Percentiles rank a stretch among this genome's conserved stretches.
Conservation (phyloP, 2,113 vertebrate species). For the Protobothrops flavoviridis region DNA sequence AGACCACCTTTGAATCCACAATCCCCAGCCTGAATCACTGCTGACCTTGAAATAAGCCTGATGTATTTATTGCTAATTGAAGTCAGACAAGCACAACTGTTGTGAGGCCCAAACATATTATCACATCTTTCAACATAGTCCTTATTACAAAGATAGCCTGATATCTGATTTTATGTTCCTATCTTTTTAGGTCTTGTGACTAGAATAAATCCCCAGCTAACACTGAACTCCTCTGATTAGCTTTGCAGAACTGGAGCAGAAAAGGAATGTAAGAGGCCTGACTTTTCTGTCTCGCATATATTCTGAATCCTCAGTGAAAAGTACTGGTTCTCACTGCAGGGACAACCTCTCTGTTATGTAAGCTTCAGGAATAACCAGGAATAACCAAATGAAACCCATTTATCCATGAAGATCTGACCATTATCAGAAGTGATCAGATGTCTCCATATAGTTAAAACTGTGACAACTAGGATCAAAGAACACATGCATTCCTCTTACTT, state of each 20-base stretch:
- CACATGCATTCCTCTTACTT: background rate
- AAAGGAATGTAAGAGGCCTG: background rate
- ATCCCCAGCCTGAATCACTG: background rate
- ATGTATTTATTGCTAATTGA: background rate
- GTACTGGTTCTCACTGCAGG: background rate
- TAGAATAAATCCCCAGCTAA: background rate
- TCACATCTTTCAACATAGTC: background rate
- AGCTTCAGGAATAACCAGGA: too few relatives aligned
- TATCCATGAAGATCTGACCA: background rate
- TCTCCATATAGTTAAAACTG: background rate
- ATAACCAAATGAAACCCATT: background rate
- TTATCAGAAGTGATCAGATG: background rate
- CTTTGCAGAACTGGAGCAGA: background rate
- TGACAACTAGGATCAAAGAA: background rate
- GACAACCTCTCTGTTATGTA: background rate
- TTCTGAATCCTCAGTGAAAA: background rate
- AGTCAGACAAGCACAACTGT: background rate
- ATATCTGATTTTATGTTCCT: background rate
- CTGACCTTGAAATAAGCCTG: background rate
- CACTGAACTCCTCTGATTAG: background rate
- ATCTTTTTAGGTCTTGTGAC: background rate
- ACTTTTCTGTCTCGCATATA: background rate
- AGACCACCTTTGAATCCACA: background rate
- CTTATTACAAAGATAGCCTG: background rate
- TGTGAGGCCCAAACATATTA: background rate